Evolutionary conservation across 2,113 vertebrate genomes (phyloP).

Genomic region (Scomber scombrus): DNA sequence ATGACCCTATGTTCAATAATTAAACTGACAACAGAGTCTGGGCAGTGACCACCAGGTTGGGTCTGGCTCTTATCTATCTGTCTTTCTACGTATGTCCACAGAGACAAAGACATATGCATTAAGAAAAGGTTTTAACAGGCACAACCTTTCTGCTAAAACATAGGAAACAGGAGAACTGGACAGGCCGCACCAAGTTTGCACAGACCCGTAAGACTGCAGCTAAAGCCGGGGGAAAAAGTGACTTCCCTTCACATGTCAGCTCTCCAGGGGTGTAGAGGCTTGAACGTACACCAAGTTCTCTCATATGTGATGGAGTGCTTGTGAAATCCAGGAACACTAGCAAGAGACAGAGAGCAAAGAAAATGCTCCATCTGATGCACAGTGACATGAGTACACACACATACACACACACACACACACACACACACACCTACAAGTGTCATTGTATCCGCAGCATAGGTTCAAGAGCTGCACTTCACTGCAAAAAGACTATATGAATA

Average conservation of each 20-base stretch:
- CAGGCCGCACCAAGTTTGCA: constrained; percentile 32
- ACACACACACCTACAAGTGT: not conserved
- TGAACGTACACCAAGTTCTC: constrained; percentile 52
- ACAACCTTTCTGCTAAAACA: constrained; percentile 65
- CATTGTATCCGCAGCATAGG: constrained; percentile 4
- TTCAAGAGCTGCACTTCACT: constrained; percentile 3
- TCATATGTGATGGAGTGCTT: constrained; percentile 62
- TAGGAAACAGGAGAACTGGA: constrained; percentile 45
- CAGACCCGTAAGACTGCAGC: constrained; percentile 44
- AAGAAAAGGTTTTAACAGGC: constrained; percentile 76
- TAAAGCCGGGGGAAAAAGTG: constrained; percentile 28
- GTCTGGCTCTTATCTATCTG: constrained; percentile 53
- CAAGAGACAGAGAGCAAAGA: constrained; percentile 10
- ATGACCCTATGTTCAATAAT: constrained; percentile 74
- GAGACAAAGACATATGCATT: constrained; percentile 73
- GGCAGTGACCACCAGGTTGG: constrained; percentile 59
- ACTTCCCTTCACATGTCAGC: constrained; percentile 64
- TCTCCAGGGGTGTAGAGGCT: constrained; percentile 47
- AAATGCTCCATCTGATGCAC: constrained; percentile 29
- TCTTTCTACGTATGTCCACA: constrained; percentile 47
- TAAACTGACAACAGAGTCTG: constrained; percentile 62
- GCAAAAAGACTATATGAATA: not conserved
- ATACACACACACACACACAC: constrained; percentile 25
- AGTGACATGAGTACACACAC: constrained; percentile 23
- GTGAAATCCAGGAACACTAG: constrained; percentile 55